Percentiles rank a stretch among this genome's conserved stretches.
phyloP scores from a whole-genome alignment of 2,888 invertebrate genomes.

The Calameuta pallipes region DNA sequence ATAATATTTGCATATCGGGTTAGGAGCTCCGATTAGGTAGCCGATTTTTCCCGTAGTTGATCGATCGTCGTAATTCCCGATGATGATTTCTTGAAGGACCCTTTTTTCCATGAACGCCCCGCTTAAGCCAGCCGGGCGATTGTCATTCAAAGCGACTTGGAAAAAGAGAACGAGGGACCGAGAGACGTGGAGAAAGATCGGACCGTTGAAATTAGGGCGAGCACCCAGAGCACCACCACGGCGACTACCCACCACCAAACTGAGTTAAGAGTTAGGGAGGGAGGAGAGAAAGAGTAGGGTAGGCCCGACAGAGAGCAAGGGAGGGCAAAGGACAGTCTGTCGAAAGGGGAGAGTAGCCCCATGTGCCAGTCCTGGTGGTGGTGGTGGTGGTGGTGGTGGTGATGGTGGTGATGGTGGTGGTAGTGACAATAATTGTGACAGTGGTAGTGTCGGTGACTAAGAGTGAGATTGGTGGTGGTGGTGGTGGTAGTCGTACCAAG shows the following conservation, averaged over 20 bases:
- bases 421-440: no score
- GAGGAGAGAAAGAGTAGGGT: slow-evolving; percentile 10
- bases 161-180: background rate
- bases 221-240: slow-evolving; percentile 15
- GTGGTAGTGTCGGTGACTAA: no score
- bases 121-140: slow-evolving; percentile 41
- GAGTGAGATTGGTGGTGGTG: no score
- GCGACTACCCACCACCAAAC: slow-evolving; percentile 9
- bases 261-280: slow-evolving; percentile 29
- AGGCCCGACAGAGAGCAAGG: slow-evolving; percentile 14
- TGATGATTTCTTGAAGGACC: no score
- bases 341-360: no score
- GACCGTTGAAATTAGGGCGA: slow-evolving; percentile 61
- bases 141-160: slow-evolving; percentile 58
- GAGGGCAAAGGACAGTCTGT: slow-evolving; percentile 13
- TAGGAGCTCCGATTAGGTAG: slow-evolving; percentile 31
- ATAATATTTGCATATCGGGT: slow-evolving; percentile 66
- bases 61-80: slow-evolving; percentile 25
- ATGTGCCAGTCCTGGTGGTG: no score
- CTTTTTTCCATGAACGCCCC: no score
- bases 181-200: slow-evolving; percentile 38
- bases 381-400: no score
- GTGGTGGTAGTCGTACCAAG: no score
- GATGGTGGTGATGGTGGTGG: no score
- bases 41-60: slow-evolving; percentile 39